Percentiles rank a stretch among this genome's conserved stretches.
phyloP scores from a whole-genome alignment of 2,888 invertebrate species.

The Drosophila antonietae region DNA sequence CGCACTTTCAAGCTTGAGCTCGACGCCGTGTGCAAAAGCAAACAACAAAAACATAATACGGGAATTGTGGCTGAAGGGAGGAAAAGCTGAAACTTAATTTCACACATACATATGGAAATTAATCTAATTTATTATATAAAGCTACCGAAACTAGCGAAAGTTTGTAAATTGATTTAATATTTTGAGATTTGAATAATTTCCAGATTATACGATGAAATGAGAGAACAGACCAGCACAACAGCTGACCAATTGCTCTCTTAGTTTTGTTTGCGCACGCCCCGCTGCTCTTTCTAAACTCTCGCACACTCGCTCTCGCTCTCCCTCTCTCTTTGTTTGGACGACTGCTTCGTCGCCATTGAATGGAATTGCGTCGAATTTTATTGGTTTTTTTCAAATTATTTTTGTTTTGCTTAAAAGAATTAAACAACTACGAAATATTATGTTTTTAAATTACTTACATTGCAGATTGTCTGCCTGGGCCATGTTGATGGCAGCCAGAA shows the following conservation, averaged over 20 bases:
- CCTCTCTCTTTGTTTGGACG: constrained; percentile 34
- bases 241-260: constrained; percentile 43
- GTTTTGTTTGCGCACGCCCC: constrained; percentile 40
- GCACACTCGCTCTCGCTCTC: constrained; percentile 1
- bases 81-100: constrained; percentile 31
- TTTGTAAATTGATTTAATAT: constrained; percentile 30
- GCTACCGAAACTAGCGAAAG: constrained; percentile 24
- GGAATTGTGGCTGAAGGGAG: neutral
- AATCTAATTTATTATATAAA: constrained; percentile 25
- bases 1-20: constrained; percentile 23
- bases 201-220: constrained; percentile 22
- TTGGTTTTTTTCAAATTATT: constrained; percentile 48
- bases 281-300: constrained; percentile 13
- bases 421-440: neutral
- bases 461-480: constrained; percentile 86
- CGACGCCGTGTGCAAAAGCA: constrained; percentile 65
- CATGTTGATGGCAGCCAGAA: constrained; percentile 72
- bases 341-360: constrained; percentile 20
- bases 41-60: constrained; percentile 14
- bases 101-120: constrained; percentile 33
- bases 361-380: constrained; percentile 70
- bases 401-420: constrained; percentile 40
- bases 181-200: constrained; percentile 18
- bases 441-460: constrained; percentile 87
- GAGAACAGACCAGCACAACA: constrained; percentile 21